Evolutionary conservation across 2,888 invertebrate species (phyloP).

Genomic region (Odontocerum albicorne): DNA sequence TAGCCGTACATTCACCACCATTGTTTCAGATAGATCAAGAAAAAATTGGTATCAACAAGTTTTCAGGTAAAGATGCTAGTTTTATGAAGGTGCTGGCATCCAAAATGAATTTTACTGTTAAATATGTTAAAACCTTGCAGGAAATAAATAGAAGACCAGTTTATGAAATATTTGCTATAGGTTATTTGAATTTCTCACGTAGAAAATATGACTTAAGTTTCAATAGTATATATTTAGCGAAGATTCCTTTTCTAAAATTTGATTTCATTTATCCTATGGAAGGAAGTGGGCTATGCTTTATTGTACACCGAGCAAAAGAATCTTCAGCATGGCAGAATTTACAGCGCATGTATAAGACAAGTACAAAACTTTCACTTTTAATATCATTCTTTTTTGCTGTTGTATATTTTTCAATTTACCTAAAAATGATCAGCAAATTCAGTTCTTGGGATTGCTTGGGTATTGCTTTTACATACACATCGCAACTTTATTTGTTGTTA

Average conservation of each 20-base stretch:
- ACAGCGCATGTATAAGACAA: background rate
- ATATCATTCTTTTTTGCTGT: conserved; percentile 3
- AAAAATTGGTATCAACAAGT: conserved; percentile 14
- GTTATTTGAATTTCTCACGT: conserved; percentile 36
- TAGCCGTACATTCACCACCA: conserved; percentile 41
- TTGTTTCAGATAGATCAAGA: conserved; percentile 38
- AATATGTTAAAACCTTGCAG: background rate
- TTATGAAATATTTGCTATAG: conserved; percentile 13
- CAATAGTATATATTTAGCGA: conserved; percentile 19
- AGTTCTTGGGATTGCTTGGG: background rate
- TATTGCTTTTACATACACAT: background rate
- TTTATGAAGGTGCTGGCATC: conserved; percentile 40
- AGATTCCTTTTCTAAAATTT: conserved; percentile 18
- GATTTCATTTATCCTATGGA: conserved; percentile 28
- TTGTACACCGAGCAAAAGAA: conserved; percentile 20
- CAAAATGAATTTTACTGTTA: conserved; percentile 43
- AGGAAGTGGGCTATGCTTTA: conserved; percentile 30
- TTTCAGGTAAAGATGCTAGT: conserved; percentile 44
- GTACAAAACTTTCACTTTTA: background rate
- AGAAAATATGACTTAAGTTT: conserved; percentile 20
- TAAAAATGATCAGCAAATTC: conserved; percentile 3
- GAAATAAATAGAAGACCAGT: conserved; percentile 1
- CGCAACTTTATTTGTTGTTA: background rate
- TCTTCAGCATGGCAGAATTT: background rate
- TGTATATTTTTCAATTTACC: too few species aligned